A percentile compares a stretch with the other conserved stretches of the same genome.
Conservation (phyloP, 2,888 invertebrate species). For the Aelia acuminata region DNA sequence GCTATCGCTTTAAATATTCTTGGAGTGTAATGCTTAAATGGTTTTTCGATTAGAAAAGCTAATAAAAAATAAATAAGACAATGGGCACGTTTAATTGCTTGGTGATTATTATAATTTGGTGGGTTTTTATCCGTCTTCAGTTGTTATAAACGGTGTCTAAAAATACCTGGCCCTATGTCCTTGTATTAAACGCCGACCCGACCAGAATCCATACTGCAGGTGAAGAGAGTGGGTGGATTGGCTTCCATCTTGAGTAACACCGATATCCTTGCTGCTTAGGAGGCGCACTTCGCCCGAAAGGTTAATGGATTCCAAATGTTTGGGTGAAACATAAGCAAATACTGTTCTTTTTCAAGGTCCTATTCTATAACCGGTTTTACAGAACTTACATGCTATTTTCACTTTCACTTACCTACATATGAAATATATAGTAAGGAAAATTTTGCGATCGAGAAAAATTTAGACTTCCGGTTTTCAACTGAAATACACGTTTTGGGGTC, state of each 20-base stretch:
- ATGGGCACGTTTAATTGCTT: not conserved
- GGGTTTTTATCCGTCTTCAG: not conserved
- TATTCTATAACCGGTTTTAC: not conserved
- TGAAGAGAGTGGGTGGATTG: not conserved
- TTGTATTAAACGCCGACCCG: not conserved
- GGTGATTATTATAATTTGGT: not conserved
- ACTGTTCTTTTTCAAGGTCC: not conserved
- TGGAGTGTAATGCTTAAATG: too few species aligned
- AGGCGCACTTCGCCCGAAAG: not conserved
- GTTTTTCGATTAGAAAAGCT: too few species aligned
- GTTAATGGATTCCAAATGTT: slow-evolving; percentile 17
- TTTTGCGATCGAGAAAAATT: too few species aligned
- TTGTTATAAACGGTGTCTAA: slow-evolving; percentile 5
- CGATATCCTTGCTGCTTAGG: not conserved
- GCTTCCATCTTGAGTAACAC: not conserved
- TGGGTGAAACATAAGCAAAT: not conserved
- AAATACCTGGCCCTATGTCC: not conserved
- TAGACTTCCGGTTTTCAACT: too few species aligned
- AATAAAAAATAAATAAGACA: not conserved
- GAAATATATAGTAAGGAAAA: too few species aligned
- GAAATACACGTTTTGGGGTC: too few species aligned
- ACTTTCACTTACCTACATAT: too few species aligned
- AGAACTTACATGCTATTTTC: too few species aligned
- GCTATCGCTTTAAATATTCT: too few species aligned
- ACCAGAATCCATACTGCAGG: not conserved